Evolutionary conservation across 2,888 invertebrate genomes (phyloP), one percentile per base, ranked within the genome.

Genomic region (Cantharis nigra): DNA sequence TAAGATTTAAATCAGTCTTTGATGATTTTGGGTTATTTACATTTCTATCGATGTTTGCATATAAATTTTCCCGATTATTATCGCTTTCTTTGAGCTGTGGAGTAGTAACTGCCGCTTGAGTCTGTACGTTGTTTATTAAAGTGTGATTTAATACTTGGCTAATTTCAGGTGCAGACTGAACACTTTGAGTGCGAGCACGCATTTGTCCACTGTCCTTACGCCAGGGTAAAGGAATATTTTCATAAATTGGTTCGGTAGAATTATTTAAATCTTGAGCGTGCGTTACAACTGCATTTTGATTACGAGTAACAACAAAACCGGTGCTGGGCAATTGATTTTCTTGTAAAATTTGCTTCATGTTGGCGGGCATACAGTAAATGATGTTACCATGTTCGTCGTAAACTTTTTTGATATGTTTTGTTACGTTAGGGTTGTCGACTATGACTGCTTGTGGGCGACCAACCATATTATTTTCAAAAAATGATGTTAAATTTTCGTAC

Each of bases 141-240:
- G 85, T 80, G 75, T 85, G 86, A 77, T 86, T 86, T 26, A 87
- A 81, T 14, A 86, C 86, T 79, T 87, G 87, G 76, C 86, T 87
- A 72, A 89, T 89, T 82, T 94, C 93, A 9, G 94, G 93, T 0
- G 94, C 93, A 0, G 94, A 93, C 70, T 94, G 94, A 28, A 94
- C 90, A 81, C 94, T 94, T 49, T 93, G 93, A 3, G 94, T 93
- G 49, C 92, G 87, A 69, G 88, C 88, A 69, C 90, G 85, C 82
- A 87, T 87, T 77, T 87, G 86, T 2, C 82, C 84, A 63, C 78
- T 78, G 63, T 84, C 85, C 69, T 86, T 86, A 80, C 91, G 91
- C 92, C 93, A 93, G 0, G 94, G 93, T 28, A 94, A 85, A 0
- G 94, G 95, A 9, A 95, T 94, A 86, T 95, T 95, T 84, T 95